Evolutionary conservation across 1,140 invertebrate genomes (phyloP), one percentile per base, ranked within the genome.

Genomic region (Mizuhopecten yessoensis): DNA sequence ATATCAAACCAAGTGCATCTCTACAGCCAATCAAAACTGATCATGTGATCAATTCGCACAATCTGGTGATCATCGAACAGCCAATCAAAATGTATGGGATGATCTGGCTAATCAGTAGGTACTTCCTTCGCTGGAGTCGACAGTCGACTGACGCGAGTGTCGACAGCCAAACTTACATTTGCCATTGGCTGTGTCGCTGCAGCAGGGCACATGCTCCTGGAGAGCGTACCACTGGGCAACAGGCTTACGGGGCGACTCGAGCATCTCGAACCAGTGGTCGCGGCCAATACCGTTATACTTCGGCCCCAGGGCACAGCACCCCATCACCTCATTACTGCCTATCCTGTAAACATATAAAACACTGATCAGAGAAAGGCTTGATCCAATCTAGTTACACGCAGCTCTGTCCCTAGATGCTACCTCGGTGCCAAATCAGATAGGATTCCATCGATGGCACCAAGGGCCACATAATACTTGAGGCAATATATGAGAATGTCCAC

Each of bases 191-290:
- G 34, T 90, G 29, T 86, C 88, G 5, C 34, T 75, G 75, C 91
- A 89, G 39, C 91, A 91, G 97, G 45, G 98, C 97, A 88, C 97
- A 96, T 90, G 97, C 97, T 96, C 96, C 39, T 94, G 93, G 23
- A 98, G 97, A 0, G 98, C 97, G 95, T 98, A 98, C 98, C 98
- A 98, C 95, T 98, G 98, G 2, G 98, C 98, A 0, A 98, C 98
- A 0, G 98, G 98, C 95, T 98, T 98, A 29, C 98, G 97, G 9
- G 98, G 98, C 96, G 98, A 98, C 95, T 98, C 98, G 94, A 98
- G 94, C 98, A 98, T 99, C 96, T 98, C 98, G 89, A 98, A 97
- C 98, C 98, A 99, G 95, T 99, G 98, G 95, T 98, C 98, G 86
- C 98, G 97, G 2, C 98, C 98, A 15, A 98, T 97, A 23, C 98